Base-by-base conservation (phyloP, 2,888 invertebrate species). In the Stenodema calcarata region DNA sequence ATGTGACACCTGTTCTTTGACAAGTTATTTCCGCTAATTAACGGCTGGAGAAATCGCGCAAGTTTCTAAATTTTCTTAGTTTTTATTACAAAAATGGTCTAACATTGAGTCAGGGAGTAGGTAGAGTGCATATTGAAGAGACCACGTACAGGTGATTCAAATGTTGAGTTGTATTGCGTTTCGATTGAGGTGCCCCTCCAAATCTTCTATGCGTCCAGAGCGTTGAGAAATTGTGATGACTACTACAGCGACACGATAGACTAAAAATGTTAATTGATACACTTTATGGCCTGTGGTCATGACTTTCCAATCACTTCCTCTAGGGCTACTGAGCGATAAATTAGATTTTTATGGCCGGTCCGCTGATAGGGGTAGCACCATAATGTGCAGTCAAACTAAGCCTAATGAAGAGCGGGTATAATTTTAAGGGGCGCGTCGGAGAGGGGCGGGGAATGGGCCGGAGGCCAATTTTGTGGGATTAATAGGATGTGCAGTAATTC, bases 311-410 rank as follows among this genome's bases (percentile, higher is more conserved):
- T 41, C 30, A 14, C 41, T 18, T 16, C 35, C 16, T 16, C 16
- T 75, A 1, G 73, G 41, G 41, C 35, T 41, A 30, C 73, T 35
- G 14, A 75, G 78, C 18, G 78, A 42, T 42, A 78, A 78, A 78
- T 78, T 78, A 78, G 78, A 44, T 78, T 78, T 78, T 78, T 78
- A 78, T 78, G 78, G 44, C 78, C 44, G 18, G 23, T n/a, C 78
- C 47, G 47, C 78, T 42, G 78, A 78, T 78, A 78, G 47, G 78
- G 47, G 73, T 16, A 18, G 73, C 73, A 11, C 78, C 78, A 78
- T 78, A 78, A 78, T 44, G 78, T 44, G 78, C 78, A 78, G 78
- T 78, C 27, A 78, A 78, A 78, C 78, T 78, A 78, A 78, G 78
- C 47, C 78, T 78, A 78, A 78, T 78, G 78, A 78, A 78, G 78